These are phyloP conservation scores for Cecropterus lyciades DNA, from an alignment of 1,140 invertebrate genomes.

Conservation along the genomic window DNA sequence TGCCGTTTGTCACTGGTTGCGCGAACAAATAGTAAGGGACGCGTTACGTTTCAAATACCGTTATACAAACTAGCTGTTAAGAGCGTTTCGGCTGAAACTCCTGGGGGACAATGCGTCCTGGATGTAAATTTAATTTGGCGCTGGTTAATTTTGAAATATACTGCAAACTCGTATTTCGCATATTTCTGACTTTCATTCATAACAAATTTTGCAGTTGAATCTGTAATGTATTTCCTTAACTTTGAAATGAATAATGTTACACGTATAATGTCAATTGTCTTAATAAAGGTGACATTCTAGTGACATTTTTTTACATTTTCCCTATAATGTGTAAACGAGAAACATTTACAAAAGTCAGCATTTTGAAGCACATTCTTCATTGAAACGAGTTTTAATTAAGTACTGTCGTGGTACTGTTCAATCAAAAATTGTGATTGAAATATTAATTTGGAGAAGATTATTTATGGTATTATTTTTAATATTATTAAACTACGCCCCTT, in stretches of 20 bases:
- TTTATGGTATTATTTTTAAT: too few relatives aligned
- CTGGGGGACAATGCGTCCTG: conserved; percentile 37
- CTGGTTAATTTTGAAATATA: conserved; percentile 37
- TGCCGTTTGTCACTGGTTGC: background rate
- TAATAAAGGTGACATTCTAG: too few relatives aligned
- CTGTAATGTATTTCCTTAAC: conserved; percentile 15
- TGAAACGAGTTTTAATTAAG: too few relatives aligned
- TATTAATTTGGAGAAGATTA: too few relatives aligned
- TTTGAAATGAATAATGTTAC: conserved; percentile 5
- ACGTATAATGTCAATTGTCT: too few relatives aligned
- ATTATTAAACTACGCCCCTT: too few relatives aligned
- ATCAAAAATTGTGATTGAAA: too few relatives aligned
- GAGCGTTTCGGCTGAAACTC: conserved; percentile 40
- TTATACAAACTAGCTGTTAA: conserved; percentile 51
- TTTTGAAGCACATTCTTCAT: too few relatives aligned
- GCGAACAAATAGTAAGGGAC: conserved; percentile 26
- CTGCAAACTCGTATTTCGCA: conserved; percentile 29
- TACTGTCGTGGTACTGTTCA: too few relatives aligned
- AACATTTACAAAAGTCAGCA: too few relatives aligned
- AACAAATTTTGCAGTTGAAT: conserved; percentile 23
- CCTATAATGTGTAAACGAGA: too few relatives aligned
- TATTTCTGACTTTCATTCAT: conserved; percentile 25
- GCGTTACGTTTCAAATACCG: conserved; percentile 45
- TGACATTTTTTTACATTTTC: too few relatives aligned
- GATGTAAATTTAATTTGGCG: conserved; percentile 35